Conservation (phyloP, 2,797 vertebrate species). For the Artibeus lituratus region DNA sequence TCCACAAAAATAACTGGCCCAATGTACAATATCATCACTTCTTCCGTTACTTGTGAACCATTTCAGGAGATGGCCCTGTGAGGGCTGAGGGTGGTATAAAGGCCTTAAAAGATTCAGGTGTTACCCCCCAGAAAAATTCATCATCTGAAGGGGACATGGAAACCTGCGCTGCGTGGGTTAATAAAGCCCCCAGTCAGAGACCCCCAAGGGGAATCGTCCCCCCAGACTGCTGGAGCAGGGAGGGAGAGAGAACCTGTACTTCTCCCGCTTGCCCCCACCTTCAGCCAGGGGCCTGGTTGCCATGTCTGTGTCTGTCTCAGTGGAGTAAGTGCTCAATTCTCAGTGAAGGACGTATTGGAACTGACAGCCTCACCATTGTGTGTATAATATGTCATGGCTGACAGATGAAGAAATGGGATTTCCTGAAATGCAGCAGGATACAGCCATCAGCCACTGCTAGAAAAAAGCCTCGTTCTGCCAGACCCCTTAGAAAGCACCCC, state of each 20-base stretch:
- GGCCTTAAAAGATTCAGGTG: background rate
- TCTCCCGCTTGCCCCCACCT: background rate
- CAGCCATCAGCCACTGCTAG: conserved; percentile 10
- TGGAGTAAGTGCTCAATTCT: conserved; percentile 50
- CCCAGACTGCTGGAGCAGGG: background rate
- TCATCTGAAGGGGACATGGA: background rate
- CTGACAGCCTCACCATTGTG: conserved; percentile 37
- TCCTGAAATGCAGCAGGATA: conserved; percentile 10
- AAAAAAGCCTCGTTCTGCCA: background rate
- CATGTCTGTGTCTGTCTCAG: background rate
- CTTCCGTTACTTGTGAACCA: background rate
- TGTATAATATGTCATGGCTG: conserved; percentile 22
- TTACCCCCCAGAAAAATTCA: background rate
- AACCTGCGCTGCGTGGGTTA: background rate
- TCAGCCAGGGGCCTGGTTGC: background rate
- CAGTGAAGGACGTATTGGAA: conserved; percentile 25
- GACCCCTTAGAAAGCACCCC: background rate
- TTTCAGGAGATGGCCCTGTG: background rate
- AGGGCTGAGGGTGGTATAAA: background rate
- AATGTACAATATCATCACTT: background rate
- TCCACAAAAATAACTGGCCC: background rate
- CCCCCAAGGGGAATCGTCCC: background rate
- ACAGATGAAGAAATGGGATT: conserved; percentile 51
- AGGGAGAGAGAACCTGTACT: background rate
- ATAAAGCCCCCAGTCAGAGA: background rate